A percentile compares a stretch with the other conserved stretches of the same genome.
Conservation (phyloP, 2,113 vertebrate genomes). For the Mesitornis unicolor region DNA sequence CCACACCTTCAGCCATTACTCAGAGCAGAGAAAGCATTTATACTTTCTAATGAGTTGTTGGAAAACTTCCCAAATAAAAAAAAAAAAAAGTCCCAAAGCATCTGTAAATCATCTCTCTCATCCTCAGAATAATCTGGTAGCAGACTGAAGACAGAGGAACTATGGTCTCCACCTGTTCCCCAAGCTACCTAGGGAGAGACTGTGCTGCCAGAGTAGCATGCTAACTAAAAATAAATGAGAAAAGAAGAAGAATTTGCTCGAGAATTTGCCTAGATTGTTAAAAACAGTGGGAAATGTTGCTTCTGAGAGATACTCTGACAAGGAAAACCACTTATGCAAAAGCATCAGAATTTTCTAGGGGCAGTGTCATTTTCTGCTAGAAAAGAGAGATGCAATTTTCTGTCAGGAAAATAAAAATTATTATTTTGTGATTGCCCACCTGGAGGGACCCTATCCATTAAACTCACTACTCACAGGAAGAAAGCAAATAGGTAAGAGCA, state of each 20-base stretch:
- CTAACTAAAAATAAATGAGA: background rate
- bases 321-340: background rate
- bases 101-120: background rate
- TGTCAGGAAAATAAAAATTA: background rate
- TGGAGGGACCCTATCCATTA: background rate
- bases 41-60: background rate
- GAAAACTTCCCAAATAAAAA: background rate
- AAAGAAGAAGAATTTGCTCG: background rate
- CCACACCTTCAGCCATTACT: background rate
- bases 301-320: background rate
- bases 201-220: background rate
- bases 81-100: background rate
- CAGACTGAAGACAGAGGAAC: background rate
- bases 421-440: background rate
- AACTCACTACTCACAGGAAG: background rate
- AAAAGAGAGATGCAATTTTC: background rate
- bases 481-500: background rate
- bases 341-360: background rate
- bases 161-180: background rate
- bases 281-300: background rate
- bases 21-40: background rate
- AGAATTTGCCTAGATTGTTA: background rate
- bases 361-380: background rate
- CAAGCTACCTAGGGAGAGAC: background rate
- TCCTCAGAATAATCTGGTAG: background rate